Evolutionary conservation across 2,797 vertebrate genomes (phyloP).

Genomic region (Synanceia verrucosa): DNA sequence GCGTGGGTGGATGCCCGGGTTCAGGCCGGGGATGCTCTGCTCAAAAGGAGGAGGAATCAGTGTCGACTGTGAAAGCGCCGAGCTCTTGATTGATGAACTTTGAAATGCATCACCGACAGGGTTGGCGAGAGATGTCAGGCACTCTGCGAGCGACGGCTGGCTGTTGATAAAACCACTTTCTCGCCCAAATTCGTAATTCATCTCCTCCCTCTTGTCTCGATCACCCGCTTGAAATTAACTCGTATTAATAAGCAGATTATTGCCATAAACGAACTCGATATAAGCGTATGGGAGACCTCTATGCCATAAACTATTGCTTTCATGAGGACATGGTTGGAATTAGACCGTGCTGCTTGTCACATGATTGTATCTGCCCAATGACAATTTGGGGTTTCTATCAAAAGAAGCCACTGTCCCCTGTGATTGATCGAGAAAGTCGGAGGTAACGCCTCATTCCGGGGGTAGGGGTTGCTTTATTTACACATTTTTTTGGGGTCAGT

Average conservation of each 20-base stretch:
- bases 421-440: conserved; percentile 99
- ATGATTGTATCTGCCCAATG: conserved; percentile 99
- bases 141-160: conserved; percentile 99
- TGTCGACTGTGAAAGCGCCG: conserved; percentile 97
- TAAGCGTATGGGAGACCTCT: conserved; percentile 95
- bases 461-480: conserved; percentile 93
- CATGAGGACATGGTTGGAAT: conserved; percentile 98
- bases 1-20: conserved; percentile 92
- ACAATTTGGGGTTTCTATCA: conserved; percentile 99
- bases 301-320: conserved; percentile 99
- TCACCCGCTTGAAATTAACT: conserved; percentile 84
- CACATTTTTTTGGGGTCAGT: conserved; percentile 84
- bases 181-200: conserved; percentile 99
- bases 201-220: conserved; percentile 91
- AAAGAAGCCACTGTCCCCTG: conserved; percentile 99
- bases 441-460: conserved; percentile 95
- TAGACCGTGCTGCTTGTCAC: conserved; percentile 99
- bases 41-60: conserved; percentile 98
- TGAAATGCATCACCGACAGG: conserved; percentile 99
- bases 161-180: conserved; percentile 99
- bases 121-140: conserved; percentile 97
- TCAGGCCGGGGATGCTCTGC: conserved; percentile 95
- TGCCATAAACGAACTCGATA: conserved; percentile 90
- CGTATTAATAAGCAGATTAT: conserved; percentile 72
- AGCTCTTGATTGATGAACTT: conserved; percentile 99